Conservation (phyloP, 2,888 invertebrate species). For the Brenthis daphne region DNA sequence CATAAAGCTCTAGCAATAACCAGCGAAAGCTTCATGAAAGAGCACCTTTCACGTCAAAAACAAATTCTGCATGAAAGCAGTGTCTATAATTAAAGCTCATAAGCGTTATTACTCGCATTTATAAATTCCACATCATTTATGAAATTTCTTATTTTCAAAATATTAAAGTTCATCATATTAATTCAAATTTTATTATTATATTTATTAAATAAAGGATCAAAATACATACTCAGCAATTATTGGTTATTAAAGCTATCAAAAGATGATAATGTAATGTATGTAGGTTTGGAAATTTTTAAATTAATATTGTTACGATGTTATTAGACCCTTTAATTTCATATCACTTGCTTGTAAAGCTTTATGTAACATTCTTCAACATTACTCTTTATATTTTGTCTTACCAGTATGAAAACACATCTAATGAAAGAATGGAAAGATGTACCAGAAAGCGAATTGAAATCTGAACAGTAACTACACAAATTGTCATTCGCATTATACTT, state of each 20-base stretch:
- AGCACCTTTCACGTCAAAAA: constrained; percentile 11
- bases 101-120: constrained; percentile 7
- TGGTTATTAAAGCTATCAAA: no score
- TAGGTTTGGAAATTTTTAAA: no score
- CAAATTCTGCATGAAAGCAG: constrained; percentile 12
- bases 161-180: neutral
- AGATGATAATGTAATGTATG: no score
- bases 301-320: neutral
- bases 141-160: neutral
- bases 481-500: no score
- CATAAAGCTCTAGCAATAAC: constrained; percentile 2
- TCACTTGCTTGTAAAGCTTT: neutral
- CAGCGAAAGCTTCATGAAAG: neutral
- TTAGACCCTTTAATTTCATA: constrained; percentile 2
- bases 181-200: neutral
- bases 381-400: no score
- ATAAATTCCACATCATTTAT: constrained; percentile 3
- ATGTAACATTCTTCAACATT: neutral
- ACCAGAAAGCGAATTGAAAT: no score
- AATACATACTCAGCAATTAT: no score
- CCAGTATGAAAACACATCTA: no score
- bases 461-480: no score
- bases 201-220: no score
- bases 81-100: constrained; percentile 18
- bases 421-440: no score